Evolutionary conservation across 2,113 vertebrate genomes (phyloP).

Genomic region (Mustelus asterias): DNA sequence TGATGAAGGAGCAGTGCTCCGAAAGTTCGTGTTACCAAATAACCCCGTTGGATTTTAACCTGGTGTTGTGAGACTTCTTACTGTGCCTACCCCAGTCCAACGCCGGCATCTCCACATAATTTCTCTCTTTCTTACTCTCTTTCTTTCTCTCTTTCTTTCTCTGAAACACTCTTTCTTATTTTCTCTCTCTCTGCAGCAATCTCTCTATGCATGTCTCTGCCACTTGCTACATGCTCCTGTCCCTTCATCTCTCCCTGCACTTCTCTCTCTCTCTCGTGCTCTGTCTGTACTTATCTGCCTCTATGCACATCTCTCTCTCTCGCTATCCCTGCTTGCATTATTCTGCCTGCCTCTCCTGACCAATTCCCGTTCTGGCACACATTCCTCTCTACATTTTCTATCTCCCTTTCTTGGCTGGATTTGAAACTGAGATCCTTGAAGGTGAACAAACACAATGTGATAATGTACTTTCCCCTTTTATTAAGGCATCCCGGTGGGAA

Average conservation of each 20-base stretch:
- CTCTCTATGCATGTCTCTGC: neutral
- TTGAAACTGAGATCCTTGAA: neutral
- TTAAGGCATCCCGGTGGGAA: neutral
- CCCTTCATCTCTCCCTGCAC: neutral
- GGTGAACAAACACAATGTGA: neutral
- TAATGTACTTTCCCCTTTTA: neutral
- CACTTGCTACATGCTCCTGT: neutral
- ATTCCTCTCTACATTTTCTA: slow-evolving; percentile 1
- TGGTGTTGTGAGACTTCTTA: no score
- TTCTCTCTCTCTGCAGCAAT: neutral
- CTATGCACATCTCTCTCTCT: neutral
- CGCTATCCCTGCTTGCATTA: neutral
- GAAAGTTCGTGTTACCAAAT: no score
- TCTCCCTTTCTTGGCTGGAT: neutral
- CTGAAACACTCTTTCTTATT: neutral
- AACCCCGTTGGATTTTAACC: no score
- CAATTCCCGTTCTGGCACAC: no score
- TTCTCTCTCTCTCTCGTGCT: neutral
- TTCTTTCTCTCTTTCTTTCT: neutral
- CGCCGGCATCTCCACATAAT: neutral
- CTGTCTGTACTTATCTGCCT: neutral
- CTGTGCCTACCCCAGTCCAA: no score
- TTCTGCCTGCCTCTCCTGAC: neutral
- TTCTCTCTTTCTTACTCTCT: neutral
- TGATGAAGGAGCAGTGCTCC: no score